Conservation (phyloP, 2,113 vertebrate genomes). For the Apaloderma vittatum region DNA sequence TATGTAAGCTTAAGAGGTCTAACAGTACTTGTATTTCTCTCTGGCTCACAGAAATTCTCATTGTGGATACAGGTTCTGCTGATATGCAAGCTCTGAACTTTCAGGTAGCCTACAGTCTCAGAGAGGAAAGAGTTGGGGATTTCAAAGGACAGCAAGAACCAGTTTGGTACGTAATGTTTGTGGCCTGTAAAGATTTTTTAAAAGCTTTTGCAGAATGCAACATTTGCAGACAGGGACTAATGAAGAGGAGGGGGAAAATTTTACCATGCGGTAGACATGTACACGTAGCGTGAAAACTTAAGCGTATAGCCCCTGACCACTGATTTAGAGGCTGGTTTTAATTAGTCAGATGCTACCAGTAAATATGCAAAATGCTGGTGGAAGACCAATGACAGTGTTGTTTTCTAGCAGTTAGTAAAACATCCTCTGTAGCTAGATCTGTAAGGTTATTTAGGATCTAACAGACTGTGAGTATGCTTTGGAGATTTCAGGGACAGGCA, state of each 20-base stretch:
- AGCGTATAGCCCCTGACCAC: not conserved
- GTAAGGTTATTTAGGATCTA: not conserved
- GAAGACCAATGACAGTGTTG: not conserved
- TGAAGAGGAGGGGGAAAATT: not conserved
- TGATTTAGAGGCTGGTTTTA: not conserved
- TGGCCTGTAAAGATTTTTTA: not conserved
- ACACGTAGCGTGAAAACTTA: not conserved
- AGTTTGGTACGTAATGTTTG: not conserved
- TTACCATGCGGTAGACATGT: not conserved
- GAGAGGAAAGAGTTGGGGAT: not conserved
- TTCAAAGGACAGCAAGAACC: not conserved
- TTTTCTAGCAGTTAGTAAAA: not conserved
- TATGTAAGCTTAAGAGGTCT: not conserved
- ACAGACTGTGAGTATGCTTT: not conserved
- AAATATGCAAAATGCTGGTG: not conserved
- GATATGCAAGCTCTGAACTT: not conserved
- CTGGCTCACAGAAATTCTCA: not conserved
- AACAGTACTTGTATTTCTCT: not conserved
- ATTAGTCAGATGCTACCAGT: not conserved
- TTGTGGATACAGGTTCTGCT: not conserved
- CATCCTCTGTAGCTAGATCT: not conserved
- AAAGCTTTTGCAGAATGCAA: not conserved
- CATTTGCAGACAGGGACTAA: not conserved
- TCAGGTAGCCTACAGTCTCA: not conserved
- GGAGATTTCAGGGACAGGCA: not conserved